A percentile compares a stretch with the other conserved stretches of the same genome.
Conservation (phyloP, 2,797 vertebrate species). For the Chloroceryle amazona region DNA sequence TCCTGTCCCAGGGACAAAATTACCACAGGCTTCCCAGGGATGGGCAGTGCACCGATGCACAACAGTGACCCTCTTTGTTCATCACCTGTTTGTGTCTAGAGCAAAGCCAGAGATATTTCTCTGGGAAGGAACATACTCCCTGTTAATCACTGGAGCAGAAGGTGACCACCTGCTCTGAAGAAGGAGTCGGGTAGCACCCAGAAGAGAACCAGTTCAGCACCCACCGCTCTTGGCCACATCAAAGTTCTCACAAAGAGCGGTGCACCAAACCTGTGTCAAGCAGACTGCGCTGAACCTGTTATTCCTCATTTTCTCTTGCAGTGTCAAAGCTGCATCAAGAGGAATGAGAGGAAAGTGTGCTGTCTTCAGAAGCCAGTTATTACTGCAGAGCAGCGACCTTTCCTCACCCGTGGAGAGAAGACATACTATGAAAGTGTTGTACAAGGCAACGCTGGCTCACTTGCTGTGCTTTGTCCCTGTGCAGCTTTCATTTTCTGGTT, state of each 20-base stretch:
- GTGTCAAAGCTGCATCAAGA: not conserved
- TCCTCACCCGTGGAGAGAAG: not conserved
- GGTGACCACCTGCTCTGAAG: not conserved
- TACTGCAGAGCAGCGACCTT: not conserved
- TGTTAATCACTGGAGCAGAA: not conserved
- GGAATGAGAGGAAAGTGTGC: not conserved
- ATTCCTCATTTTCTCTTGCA: not conserved
- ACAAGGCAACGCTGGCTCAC: not conserved
- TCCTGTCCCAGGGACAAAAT: not conserved
- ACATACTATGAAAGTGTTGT: not conserved
- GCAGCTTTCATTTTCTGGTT: not conserved
- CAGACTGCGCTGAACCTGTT: not conserved
- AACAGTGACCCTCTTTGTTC: not conserved
- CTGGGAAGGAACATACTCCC: not conserved
- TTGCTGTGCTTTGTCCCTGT: not conserved
- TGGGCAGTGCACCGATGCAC: not conserved
- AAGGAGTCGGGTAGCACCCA: not conserved
- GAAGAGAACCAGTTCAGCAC: not conserved
- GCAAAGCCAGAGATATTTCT: not conserved
- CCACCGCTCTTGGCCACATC: accelerated
- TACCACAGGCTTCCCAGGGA: not conserved
- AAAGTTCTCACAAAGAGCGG: not conserved
- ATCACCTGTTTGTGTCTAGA: not conserved
- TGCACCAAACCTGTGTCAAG: not conserved
- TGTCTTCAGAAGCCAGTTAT: not conserved